Evolutionary conservation across 2,797 vertebrate species (phyloP).

Genomic region (Chrosomus eos): DNA sequence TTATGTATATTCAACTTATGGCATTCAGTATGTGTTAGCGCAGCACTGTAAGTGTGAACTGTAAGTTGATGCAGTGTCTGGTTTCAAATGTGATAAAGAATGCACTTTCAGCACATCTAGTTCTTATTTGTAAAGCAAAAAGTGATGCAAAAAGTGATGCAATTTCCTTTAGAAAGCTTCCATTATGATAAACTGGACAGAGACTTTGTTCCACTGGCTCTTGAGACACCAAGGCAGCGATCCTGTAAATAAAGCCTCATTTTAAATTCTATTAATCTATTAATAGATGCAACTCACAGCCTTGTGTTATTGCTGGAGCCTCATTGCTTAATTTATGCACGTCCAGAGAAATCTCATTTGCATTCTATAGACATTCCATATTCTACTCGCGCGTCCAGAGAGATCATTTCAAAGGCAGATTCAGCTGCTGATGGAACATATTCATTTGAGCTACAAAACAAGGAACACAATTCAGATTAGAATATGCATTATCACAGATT

Average conservation of each 20-base stretch:
- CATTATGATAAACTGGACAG: constrained; percentile 26
- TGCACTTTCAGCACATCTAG: constrained; percentile 16
- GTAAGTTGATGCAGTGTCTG: not conserved
- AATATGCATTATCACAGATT: constrained; percentile 49
- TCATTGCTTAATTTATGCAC: constrained; percentile 82
- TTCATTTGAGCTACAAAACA: constrained; percentile 72
- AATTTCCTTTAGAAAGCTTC: constrained; percentile 15
- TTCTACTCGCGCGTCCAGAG: constrained; percentile 76
- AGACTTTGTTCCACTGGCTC: not conserved
- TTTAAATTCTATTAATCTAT: constrained; percentile 75
- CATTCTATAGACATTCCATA: constrained; percentile 72
- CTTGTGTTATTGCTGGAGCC: constrained; percentile 79
- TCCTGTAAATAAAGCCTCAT: constrained; percentile 78
- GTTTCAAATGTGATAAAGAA: constrained; percentile 1
- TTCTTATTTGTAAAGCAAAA: constrained; percentile 7
- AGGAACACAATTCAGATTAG: constrained; percentile 54
- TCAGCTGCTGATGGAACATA: constrained; percentile 73
- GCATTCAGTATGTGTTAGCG: not conserved
- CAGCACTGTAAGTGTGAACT: not conserved
- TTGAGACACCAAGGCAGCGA: constrained; percentile 66
- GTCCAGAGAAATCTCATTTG: constrained; percentile 82
- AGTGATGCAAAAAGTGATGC: not conserved
- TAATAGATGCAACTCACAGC: constrained; percentile 77
- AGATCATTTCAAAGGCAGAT: constrained; percentile 77
- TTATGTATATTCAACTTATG: constrained; percentile 42